Evolutionary conservation across 2,113 vertebrate species (phyloP).

Genomic region (Eulacestoma nigropectus): DNA sequence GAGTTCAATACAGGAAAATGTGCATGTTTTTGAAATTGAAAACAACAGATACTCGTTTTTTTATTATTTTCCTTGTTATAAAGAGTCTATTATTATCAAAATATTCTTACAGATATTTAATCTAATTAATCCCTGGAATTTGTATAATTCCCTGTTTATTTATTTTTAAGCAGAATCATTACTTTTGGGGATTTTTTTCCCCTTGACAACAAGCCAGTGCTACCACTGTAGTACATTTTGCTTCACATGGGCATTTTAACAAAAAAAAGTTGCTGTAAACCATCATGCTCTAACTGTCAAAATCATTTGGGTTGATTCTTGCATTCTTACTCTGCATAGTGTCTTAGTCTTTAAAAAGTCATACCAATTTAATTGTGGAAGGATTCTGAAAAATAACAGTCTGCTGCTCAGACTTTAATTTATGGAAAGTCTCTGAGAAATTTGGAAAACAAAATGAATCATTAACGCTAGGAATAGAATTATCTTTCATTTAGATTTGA

Average conservation of each 20-base stretch:
- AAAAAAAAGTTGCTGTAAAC: not conserved
- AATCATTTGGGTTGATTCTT: constrained; percentile 22
- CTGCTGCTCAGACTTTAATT: not conserved
- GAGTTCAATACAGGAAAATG: not conserved
- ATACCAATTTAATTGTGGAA: not conserved
- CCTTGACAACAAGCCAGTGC: not conserved
- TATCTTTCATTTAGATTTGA: constrained; percentile 8
- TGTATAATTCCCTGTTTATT: not conserved
- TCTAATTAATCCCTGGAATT: not conserved
- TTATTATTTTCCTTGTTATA: not conserved
- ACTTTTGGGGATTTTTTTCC: not conserved
- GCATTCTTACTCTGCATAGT: not conserved
- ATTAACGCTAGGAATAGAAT: constrained; percentile 19
- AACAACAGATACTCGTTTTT: not conserved
- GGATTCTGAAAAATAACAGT: not conserved
- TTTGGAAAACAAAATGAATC: constrained; percentile 32
- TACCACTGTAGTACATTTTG: not conserved
- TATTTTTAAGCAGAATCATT: not conserved
- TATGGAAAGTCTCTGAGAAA: constrained; percentile 7
- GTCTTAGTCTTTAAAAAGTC: constrained; percentile 1
- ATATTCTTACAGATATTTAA: not conserved
- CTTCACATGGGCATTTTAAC: not conserved
- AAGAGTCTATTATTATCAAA: not conserved
- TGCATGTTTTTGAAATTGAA: not conserved
- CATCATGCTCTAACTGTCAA: not conserved